Percentiles rank a stretch among this genome's conserved stretches.
Conservation (phyloP, 2,888 invertebrate species). For the Nomada ferruginata region DNA sequence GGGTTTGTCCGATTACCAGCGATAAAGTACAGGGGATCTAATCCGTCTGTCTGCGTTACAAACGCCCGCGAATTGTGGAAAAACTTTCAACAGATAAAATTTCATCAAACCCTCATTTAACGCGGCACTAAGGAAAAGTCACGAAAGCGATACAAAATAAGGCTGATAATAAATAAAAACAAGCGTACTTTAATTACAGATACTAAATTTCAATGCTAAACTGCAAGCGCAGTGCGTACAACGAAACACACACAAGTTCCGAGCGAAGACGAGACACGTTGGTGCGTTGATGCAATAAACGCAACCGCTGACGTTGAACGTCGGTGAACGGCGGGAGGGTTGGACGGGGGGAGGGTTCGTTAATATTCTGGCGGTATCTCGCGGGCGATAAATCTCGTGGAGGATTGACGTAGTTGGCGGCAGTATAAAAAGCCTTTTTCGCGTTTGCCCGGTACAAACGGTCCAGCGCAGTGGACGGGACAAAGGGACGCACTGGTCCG, state of each 20-base stretch:
- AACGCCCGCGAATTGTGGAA: too few relatives aligned
- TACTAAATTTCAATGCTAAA: too few relatives aligned
- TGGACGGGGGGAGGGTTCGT: background rate
- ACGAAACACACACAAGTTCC: background rate
- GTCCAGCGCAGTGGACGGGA: constrained; percentile 37
- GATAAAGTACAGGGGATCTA: too few relatives aligned
- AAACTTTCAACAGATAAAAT: too few relatives aligned
- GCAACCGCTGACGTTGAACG: constrained; percentile 30
- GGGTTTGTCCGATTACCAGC: too few relatives aligned
- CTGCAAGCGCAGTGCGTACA: too few relatives aligned
- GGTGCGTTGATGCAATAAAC: constrained; percentile 26
- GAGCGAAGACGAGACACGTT: background rate
- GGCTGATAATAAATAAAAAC: too few relatives aligned
- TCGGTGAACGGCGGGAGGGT: background rate
- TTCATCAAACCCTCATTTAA: too few relatives aligned
- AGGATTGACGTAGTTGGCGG: constrained; percentile 14
- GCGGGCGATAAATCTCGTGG: constrained; percentile 51
- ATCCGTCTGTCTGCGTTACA: too few relatives aligned
- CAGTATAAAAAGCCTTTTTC: constrained; percentile 46
- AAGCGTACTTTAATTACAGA: too few relatives aligned
- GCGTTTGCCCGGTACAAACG: constrained; percentile 45
- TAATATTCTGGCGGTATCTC: constrained; percentile 48
- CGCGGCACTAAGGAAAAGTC: too few relatives aligned
- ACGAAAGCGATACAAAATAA: too few relatives aligned
- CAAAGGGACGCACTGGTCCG: constrained; percentile 21